A percentile compares a stretch with the other conserved stretches of the same genome.
phyloP scores from a whole-genome alignment of 2,797 vertebrate genomes.

The Danionella dracula region DNA sequence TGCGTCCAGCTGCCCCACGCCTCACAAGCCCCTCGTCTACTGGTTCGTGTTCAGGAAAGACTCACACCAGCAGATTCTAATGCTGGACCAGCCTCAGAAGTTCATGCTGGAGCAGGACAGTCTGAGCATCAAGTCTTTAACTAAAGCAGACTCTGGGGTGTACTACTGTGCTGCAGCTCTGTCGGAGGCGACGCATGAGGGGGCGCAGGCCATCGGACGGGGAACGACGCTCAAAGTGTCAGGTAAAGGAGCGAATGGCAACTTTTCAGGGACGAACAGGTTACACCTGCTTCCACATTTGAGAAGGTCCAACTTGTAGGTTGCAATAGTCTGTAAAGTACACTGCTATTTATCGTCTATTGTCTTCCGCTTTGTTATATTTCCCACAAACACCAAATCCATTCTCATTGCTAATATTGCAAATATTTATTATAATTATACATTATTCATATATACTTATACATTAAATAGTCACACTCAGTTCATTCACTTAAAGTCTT shows the following conservation, averaged over 20 bases:
- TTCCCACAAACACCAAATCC: too few species aligned
- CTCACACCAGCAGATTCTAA: constrained; percentile 3
- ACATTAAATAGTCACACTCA: too few species aligned
- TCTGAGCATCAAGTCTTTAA: constrained; percentile 52
- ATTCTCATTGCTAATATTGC: too few species aligned
- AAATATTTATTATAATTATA: too few species aligned
- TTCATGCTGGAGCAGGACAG: neutral
- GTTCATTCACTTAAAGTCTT: too few species aligned
- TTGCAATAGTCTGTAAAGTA: too few species aligned
- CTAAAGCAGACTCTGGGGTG: constrained; percentile 57
- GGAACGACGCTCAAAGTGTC: constrained; percentile 58
- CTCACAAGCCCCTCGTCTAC: accelerated
- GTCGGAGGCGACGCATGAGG: accelerated
- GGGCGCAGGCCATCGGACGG: constrained; percentile 44
- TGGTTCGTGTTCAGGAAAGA: constrained; percentile 58
- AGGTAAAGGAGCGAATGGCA: constrained; percentile 47
- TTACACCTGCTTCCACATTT: too few species aligned
- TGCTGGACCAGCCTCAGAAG: accelerated
- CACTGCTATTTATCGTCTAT: too few species aligned
- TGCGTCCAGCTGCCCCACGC: neutral
- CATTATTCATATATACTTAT: too few species aligned
- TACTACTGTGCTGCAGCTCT: constrained; percentile 58
- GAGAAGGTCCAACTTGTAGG: too few species aligned
- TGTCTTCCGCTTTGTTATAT: too few species aligned
- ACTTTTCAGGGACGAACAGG: neutral